These are phyloP conservation scores for Serripes groenlandicus DNA, from an alignment of 2,888 invertebrate genomes.

Conservation along the genomic window DNA sequence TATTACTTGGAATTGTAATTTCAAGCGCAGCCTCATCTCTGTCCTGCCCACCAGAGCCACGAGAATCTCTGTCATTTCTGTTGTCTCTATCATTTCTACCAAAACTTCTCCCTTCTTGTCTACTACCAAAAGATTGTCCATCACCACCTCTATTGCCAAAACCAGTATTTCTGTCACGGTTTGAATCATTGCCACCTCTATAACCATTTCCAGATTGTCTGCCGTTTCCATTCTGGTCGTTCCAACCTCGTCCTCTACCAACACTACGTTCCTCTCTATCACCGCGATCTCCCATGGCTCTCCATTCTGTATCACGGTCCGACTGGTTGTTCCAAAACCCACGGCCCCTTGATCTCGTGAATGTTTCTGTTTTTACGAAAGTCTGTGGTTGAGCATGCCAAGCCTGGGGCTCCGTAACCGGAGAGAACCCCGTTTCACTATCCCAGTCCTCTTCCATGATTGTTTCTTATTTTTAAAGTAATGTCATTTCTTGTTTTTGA, in stretches of 20 bases:
- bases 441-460: conserved; percentile 64
- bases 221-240: background rate
- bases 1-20: conserved; percentile 56
- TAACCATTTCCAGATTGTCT: conserved; percentile 3
- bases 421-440: conserved; percentile 35
- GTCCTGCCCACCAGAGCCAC: background rate
- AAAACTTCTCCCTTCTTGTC: background rate
- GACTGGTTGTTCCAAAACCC: conserved; percentile 43
- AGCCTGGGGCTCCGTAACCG: conserved; percentile 7
- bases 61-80: background rate
- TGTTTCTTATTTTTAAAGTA: no score
- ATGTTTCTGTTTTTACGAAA: background rate
- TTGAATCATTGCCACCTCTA: background rate
- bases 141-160: background rate
- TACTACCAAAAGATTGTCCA: conserved; percentile 11
- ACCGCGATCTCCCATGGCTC: background rate
- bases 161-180: background rate
- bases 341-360: conserved; percentile 24
- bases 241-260: conserved; percentile 3
- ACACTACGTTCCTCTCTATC: background rate
- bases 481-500: no score
- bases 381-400: background rate
- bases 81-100: background rate
- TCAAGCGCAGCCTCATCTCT: background rate
- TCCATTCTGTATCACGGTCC: conserved; percentile 19